Base-by-base conservation (phyloP, 2,888 invertebrate species). In the Orthosia gracilis region DNA sequence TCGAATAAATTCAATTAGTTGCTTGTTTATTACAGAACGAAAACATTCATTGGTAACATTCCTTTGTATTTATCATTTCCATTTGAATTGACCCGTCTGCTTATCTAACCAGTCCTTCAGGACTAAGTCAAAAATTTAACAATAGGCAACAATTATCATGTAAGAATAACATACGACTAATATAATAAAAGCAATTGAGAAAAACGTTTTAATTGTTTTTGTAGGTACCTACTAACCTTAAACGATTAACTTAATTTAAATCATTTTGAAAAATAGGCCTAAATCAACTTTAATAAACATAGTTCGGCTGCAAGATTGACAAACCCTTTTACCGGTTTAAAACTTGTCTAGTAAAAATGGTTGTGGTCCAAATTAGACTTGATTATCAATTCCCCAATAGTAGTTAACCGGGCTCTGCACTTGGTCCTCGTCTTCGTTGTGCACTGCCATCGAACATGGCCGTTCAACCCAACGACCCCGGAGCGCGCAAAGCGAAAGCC, bases 401-500 rank as follows among this genome's bases (percentile, higher is more conserved):
- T 26, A 26, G 26, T 26, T 1, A 40, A 40, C 40, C 40, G 9
- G 40, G 40, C 40, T 9, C 40, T 40, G 40, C 40, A 40, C 40
- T 40, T 40, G 9, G 9, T 40, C 9, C 40, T 40, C 40, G 40
- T 40, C 40, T 9, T 40, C 1, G 40, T 40, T 9, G 40, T 40
- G 40, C 40, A 40, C 40, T 40, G 40, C 7, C 40, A 40, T 40
- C 40, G 40, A 40, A 40, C 40, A 40, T 1, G 40, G 40, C 40
- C 40, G 40, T 40, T 9, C 40, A 40, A 40, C 7, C 9, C 40
- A 9, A 40, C 40, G 40, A 40, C 40, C 40, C 40, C 9, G 9
- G 40, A 40, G 40, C 40, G 40, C 40, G 40, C 40, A 40, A 91
- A 91, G 0, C 86, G 87, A 63, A 83, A 82, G 52, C 85, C 78